Evolutionary conservation across 2,888 invertebrate genomes (phyloP), one percentile per base, ranked within the genome.

Genomic region (Galeopsomyia nigrocyanea): DNA sequence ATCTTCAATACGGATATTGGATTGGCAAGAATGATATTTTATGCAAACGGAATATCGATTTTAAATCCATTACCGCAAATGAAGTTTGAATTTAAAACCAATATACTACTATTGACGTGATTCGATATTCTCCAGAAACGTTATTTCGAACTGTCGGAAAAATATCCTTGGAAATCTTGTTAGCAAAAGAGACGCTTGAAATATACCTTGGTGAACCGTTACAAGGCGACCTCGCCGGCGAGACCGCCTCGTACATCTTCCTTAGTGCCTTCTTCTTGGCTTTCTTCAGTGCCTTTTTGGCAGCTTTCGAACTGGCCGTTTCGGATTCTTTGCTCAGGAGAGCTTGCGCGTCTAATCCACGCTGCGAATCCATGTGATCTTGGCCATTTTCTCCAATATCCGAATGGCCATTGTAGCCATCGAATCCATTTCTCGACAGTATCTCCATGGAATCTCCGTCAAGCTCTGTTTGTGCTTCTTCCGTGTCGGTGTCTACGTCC

Each of bases 201-300:
- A 14, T 51, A 22, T 75, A 85, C 85, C 86, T 79, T 51, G 86
- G 86, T 3, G 86, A 86, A 60, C 83, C 82, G 56, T 83, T 85
- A 60, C 84, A 83, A 14, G 86, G 85, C n/a, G 86, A 86, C 69
- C 85, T 83, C 50, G 89, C 87, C 14, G 91, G 89, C 16, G 90
- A 90, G 76, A 89, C 88, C 49, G 89, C 90, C 19, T 90, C 88
- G 47, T 90, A 86, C 84, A 89, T 88, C 79, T 90, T 91, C 82
- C 91, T 90, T 77, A 91, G 90, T 0, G 94, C 94, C 83, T 93
- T 93, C 79, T 93, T 94, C 83, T 93, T 94, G 0, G 95, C 94
- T 83, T 91, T 93, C 82, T 93, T 94, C 79, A 94, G 85, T 1
- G 95, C 94, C 81, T 91, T 92, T 80, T 93, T 92, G 19, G 92